Percentiles rank a stretch among this genome's conserved stretches.
phyloP scores from a whole-genome alignment of 2,797 vertebrate genomes.

The Pseudochirops cupreus region DNA sequence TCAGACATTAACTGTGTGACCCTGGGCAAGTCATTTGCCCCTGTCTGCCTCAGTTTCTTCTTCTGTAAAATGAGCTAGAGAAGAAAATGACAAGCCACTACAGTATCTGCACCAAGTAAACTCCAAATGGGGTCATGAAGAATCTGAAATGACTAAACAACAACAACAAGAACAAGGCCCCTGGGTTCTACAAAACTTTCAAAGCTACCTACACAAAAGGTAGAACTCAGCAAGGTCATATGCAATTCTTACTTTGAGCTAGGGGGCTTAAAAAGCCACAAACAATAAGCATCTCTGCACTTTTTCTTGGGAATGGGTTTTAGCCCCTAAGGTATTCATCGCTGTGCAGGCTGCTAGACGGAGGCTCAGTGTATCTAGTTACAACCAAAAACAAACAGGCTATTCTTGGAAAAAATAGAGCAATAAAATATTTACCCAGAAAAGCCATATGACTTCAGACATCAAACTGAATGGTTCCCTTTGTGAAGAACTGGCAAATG shows the following conservation, averaged over 20 bases:
- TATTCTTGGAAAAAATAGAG: constrained; percentile 69
- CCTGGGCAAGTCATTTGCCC: background rate
- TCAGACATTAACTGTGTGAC: background rate
- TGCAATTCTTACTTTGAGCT: background rate
- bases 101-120: background rate
- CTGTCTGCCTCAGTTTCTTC: background rate
- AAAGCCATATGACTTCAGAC: constrained; percentile 7
- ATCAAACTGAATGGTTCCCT: constrained; percentile 17
- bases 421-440: constrained; percentile 48
- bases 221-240: background rate
- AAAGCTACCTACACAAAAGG: background rate
- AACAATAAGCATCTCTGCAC: background rate
- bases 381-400: constrained; percentile 74
- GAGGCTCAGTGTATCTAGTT: constrained; percentile 81
- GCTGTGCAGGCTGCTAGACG: background rate
- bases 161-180: background rate
- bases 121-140: background rate
- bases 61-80: too few relatives aligned
- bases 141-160: background rate
- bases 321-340: constrained; percentile 34
- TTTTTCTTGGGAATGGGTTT: background rate
- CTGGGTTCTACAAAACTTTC: background rate
- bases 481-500: constrained; percentile 56
- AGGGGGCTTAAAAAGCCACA: background rate
- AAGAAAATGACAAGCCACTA: background rate